Base-by-base conservation (phyloP, 64 coral and sea anemone species). In the Pocillopora damicornis region DNA sequence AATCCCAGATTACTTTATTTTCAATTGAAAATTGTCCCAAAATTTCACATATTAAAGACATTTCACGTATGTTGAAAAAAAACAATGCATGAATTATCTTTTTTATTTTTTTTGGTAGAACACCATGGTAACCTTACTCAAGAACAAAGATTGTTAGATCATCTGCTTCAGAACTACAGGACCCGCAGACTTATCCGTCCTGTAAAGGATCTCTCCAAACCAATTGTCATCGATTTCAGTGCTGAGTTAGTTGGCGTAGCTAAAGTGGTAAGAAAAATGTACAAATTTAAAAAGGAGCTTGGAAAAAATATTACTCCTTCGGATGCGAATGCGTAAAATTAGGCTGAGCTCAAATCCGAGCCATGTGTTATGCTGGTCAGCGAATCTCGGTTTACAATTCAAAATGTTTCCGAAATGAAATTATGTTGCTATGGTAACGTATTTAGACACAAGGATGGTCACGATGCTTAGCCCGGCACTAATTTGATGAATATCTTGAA, bases 231-330 rank as follows among this genome's bases (percentile, higher is more conserved):
- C 57, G 61, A 30, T 9, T 87, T 91, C 18, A 76, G 80, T 20
- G 90, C 90, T 37, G 74, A 91, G 66, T 80, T 91, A 38, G 61
- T 91, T 59, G 90, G 90, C 8, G 74, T 91, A 4, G 83, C 90
- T 76, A 91, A 91, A 91, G 90, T 91, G 76, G 90, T 91, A 62
- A 91, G 83, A 59, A 37, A 25, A 66, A 15, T 62, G 60, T 22
- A 13, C 63, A 15, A 66, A 3, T 3, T 2, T 16, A 2, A 66
- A 66, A 51, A 51, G 7, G 0, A 51, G 42, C 7, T 51, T 51
- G 42, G 0, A 51, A 51, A 51, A 51, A 51, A 51, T 6, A 2
- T 51, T 51, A 51, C 7, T 51, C 42, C 42, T 51, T 51, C 7
- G 2, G 42, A 51, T 51, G 42, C 42, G 3, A 51, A 51, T 51